phyloP scores from a whole-genome alignment of 1,140 invertebrate genomes.

The Ceratosolen solmsi region DNA sequence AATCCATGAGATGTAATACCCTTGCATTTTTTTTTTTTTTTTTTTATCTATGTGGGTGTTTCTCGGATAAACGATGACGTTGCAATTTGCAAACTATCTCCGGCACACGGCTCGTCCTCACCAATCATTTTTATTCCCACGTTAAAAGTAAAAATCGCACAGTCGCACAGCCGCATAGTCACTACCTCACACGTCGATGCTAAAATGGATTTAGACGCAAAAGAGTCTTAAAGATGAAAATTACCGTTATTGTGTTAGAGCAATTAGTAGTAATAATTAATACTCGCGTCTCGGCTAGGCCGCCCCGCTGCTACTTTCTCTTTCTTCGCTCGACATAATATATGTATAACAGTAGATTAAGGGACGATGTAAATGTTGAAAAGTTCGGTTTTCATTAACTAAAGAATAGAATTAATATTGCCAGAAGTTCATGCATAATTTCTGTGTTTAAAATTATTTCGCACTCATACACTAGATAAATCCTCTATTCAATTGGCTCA shows the following conservation, averaged over 20 bases:
- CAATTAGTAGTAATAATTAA: constrained; percentile 67
- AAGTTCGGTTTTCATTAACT: too few species aligned
- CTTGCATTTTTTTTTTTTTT: too few species aligned
- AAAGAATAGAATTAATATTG: neutral
- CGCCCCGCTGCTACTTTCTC: too few species aligned
- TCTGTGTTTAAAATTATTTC: too few species aligned
- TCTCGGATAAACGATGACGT: neutral
- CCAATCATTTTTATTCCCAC: constrained; percentile 21
- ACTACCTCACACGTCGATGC: neutral
- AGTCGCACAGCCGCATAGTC: too few species aligned
- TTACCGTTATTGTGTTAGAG: constrained; percentile 41
- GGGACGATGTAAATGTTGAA: neutral
- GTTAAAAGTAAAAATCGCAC: neutral
- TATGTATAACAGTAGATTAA: constrained; percentile 3
- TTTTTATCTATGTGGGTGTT: too few species aligned
- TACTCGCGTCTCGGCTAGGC: neutral
- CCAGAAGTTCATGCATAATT: neutral
- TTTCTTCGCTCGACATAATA: neutral
- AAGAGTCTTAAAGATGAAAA: constrained; percentile 37
- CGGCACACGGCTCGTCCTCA: neutral
- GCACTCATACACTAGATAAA: neutral
- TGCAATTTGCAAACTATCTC: neutral
- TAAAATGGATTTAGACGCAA: constrained; percentile 22
- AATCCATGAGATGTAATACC: too few species aligned
- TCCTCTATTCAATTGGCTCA: neutral